A percentile compares a stretch with the other conserved stretches of the same genome.
phyloP scores from a whole-genome alignment of 2,797 vertebrate species.

The Eleutherodactylus coqui region DNA sequence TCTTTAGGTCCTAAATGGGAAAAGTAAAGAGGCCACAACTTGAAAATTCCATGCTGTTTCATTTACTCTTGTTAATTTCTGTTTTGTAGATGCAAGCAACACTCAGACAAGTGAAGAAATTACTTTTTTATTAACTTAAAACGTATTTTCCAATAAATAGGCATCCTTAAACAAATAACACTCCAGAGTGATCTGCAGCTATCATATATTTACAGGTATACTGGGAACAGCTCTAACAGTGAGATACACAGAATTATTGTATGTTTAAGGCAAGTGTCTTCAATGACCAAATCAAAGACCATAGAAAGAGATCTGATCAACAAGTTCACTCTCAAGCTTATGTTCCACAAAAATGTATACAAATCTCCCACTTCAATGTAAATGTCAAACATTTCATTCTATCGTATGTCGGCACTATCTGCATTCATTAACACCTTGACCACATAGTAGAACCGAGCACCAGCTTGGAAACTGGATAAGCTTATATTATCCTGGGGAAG shows the following conservation, averaged over 20 bases:
- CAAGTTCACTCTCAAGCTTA: background rate
- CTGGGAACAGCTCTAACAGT: conserved; percentile 7
- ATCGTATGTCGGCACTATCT: background rate
- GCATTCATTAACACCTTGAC: background rate
- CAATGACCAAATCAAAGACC: background rate
- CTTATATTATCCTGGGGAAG: background rate
- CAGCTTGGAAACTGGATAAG: background rate
- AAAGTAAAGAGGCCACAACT: no score
- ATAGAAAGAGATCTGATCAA: background rate
- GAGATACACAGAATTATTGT: conserved; percentile 59
- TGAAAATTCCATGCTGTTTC: no score
- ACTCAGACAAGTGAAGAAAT: conserved; percentile 38
- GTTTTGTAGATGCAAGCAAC: background rate
- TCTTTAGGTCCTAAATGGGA: no score
- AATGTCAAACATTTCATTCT: background rate
- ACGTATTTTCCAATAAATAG: conserved; percentile 79
- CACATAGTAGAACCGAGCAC: background rate
- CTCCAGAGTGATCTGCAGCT: conserved; percentile 72
- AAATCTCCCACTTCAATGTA: background rate
- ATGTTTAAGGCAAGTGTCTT: conserved; percentile 69
- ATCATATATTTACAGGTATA: conserved; percentile 64
- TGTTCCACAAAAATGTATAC: background rate
- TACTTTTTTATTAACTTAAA: conserved; percentile 82
- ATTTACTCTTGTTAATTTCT: no score
- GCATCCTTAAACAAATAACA: conserved; percentile 75